Evolutionary conservation across 2,113 vertebrate genomes (phyloP).

Genomic region (Syngnathus floridae): DNA sequence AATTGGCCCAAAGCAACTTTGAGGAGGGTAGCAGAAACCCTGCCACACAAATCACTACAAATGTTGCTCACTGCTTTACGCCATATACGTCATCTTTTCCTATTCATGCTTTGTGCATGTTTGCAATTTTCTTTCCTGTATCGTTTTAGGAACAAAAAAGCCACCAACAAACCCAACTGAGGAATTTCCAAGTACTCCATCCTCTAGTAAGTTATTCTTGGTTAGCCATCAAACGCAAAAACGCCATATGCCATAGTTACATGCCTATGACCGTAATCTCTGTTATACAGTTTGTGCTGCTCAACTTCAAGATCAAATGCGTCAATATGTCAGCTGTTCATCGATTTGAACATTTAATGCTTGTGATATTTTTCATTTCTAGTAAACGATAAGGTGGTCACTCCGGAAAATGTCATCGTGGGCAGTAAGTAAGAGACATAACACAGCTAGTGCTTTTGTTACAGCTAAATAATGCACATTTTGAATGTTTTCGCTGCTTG

Average conservation of each 20-base stretch:
- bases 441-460: not conserved
- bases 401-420: not conserved
- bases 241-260: not conserved
- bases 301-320: not conserved
- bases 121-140: not conserved
- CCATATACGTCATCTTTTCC: not conserved
- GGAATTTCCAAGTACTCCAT: not conserved
- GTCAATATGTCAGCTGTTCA: not conserved
- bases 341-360: not conserved
- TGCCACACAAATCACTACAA: too few species aligned
- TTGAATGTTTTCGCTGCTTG: not conserved
- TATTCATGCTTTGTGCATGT: too few species aligned
- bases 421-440: conserved; percentile 26
- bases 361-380: conserved; percentile 3
- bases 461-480: not conserved
- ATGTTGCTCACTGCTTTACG: not conserved
- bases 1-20: too few species aligned
- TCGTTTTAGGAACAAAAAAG: not conserved
- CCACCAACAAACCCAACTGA: not conserved
- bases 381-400: not conserved
- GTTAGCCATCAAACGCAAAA: not conserved
- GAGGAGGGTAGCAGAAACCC: not conserved
- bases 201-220: conserved; percentile 11
- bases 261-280: not conserved
- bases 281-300: not conserved